A percentile compares a stretch with the other conserved stretches of the same genome.
Conservation (phyloP, 2,797 vertebrate genomes). For the Mormyrops attenuatus region DNA sequence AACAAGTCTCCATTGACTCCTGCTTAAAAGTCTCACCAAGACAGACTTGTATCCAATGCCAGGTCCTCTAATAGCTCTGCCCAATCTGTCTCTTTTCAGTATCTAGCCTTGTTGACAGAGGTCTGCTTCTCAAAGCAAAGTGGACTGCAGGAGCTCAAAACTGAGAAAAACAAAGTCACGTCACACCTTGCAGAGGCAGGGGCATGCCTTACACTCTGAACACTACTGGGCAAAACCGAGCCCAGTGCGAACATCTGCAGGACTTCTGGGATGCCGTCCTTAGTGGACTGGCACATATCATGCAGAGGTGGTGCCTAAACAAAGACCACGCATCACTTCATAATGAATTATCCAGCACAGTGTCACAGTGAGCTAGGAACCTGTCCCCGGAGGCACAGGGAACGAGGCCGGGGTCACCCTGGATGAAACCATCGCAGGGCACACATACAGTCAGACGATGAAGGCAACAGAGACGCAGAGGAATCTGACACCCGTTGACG, state of each 20-base stretch:
- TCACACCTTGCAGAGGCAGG: neutral
- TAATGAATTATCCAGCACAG: neutral
- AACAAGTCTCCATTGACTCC: slow-evolving; percentile 37
- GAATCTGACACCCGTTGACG: neutral
- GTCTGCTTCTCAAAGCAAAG: neutral
- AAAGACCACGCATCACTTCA: neutral
- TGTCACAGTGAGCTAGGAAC: neutral
- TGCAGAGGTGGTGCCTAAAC: slow-evolving; percentile 36
- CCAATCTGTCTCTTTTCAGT: slow-evolving; percentile 35
- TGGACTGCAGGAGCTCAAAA: neutral
- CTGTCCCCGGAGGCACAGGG: neutral
- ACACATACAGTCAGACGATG: neutral
- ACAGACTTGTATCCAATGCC: slow-evolving; percentile 1
- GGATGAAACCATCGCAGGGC: neutral
- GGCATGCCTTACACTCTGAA: neutral
- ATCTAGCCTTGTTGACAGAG: slow-evolving; percentile 31
- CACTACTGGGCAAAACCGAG: neutral
- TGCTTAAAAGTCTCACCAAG: slow-evolving; percentile 37
- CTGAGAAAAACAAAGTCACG: neutral
- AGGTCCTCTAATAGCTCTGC: slow-evolving; percentile 1
- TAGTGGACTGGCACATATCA: slow-evolving; percentile 44
- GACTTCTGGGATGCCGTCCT: neutral
- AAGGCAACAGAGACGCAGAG: neutral
- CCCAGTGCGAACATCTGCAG: neutral
- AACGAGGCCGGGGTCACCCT: neutral